Evolutionary conservation across 2,113 vertebrate species (phyloP).

Genomic region (Festucalex cinctus): DNA sequence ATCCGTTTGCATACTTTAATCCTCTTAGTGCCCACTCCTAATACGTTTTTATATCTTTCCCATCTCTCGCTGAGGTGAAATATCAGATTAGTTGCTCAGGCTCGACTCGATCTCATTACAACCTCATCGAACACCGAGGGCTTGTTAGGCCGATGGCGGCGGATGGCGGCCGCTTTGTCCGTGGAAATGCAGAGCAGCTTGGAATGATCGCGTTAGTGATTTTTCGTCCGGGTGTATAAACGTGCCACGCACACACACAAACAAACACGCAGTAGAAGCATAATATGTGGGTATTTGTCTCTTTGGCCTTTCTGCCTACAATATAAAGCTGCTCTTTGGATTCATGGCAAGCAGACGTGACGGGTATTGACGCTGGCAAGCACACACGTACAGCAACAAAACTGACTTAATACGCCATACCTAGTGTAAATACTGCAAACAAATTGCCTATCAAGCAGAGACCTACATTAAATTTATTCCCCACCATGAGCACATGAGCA

Average conservation of each 20-base stretch:
- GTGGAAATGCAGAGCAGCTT: slow-evolving; percentile 22
- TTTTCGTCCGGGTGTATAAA: background rate
- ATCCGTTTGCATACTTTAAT: slow-evolving; percentile 77
- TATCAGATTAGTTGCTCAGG: slow-evolving; percentile 76
- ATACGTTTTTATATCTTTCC: slow-evolving; percentile 76
- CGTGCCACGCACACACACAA: background rate
- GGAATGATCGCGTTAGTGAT: slow-evolving; percentile 17
- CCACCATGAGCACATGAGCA: slow-evolving; percentile 40
- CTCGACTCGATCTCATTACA: slow-evolving; percentile 79
- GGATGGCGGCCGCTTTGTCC: slow-evolving; percentile 20
- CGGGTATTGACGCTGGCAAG: slow-evolving; percentile 21
- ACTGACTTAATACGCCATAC: slow-evolving; percentile 20
- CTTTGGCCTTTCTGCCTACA: background rate
- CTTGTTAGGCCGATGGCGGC: slow-evolving; percentile 20
- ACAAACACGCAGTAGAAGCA: background rate
- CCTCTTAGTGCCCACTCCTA: slow-evolving; percentile 77
- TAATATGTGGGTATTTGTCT: background rate
- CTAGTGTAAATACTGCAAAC: slow-evolving; percentile 34
- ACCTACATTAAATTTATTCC: slow-evolving; percentile 40
- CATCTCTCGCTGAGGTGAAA: slow-evolving; percentile 75
- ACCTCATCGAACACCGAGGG: slow-evolving; percentile 69
- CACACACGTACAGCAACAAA: background rate
- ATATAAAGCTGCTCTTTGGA: background rate
- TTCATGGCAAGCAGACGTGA: slow-evolving; percentile 16
- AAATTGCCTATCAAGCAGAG: slow-evolving; percentile 32